phyloP scores from a whole-genome alignment of 1,140 invertebrate genomes.

The Ceratosolen fusciceps region DNA sequence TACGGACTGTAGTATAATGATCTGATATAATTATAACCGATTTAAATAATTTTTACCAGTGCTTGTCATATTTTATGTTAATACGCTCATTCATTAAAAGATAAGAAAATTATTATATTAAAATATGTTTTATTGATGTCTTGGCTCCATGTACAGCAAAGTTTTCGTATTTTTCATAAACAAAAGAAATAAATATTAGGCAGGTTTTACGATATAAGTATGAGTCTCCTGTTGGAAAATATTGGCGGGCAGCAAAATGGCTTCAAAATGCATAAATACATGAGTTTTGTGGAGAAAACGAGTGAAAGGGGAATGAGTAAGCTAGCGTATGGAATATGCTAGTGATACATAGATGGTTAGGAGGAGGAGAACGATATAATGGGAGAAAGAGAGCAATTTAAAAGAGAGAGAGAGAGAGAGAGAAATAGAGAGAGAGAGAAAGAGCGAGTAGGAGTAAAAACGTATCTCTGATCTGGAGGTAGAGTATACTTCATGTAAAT shows the following conservation, averaged over 20 bases:
- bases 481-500: not conserved
- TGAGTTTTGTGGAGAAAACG: slow-evolving; percentile 61
- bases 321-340: slow-evolving; percentile 56
- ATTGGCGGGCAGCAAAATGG: slow-evolving; percentile 51
- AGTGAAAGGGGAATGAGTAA: slow-evolving; percentile 55
- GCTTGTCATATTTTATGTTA: no score
- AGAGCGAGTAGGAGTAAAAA: slow-evolving; percentile 25
- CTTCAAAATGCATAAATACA: slow-evolving; percentile 69
- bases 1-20: no score
- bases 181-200: not conserved
- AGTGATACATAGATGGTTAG: slow-evolving; percentile 45
- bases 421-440: slow-evolving; percentile 42
- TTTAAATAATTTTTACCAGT: no score
- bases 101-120: no score
- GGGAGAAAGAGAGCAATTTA: slow-evolving; percentile 23
- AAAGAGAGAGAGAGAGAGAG: slow-evolving; percentile 38
- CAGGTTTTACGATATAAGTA: not conserved
- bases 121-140: no score
- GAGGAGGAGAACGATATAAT: not conserved
- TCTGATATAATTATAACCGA: no score
- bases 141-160: no score
- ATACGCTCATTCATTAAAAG: no score
- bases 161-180: slow-evolving; percentile 13
- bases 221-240: slow-evolving; percentile 1
- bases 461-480: not conserved